phyloP scores from a whole-genome alignment of 2,888 invertebrate species.

The Gibbula magus region DNA sequence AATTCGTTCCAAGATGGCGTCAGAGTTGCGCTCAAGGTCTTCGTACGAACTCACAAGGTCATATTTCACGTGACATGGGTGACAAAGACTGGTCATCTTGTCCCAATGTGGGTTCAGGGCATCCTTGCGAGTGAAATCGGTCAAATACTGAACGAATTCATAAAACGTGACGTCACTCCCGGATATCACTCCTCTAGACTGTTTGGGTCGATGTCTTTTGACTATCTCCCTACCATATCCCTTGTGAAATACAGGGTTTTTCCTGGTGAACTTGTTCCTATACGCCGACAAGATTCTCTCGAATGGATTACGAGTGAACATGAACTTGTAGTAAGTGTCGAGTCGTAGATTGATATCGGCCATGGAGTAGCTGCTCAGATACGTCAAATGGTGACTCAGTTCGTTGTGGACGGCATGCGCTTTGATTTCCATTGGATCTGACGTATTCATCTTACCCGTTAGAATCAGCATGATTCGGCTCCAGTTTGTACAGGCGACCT shows the following conservation, averaged over 20 bases:
- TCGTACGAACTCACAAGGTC: slow-evolving; percentile 93
- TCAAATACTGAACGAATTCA: slow-evolving; percentile 89
- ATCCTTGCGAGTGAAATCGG: slow-evolving; percentile 74
- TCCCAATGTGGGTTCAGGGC: slow-evolving; percentile 91
- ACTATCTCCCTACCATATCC: slow-evolving; percentile 83
- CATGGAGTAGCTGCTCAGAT: slow-evolving; percentile 62
- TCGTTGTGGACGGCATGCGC: slow-evolving; percentile 56
- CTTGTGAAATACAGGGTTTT: slow-evolving; percentile 77
- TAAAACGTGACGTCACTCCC: slow-evolving; percentile 90
- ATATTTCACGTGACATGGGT: slow-evolving; percentile 90
- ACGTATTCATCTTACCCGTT: slow-evolving; percentile 77
- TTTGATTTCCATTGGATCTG: slow-evolving; percentile 54
- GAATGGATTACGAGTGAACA: slow-evolving; percentile 92
- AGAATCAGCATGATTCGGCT: slow-evolving; percentile 91
- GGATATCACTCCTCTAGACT: slow-evolving; percentile 76
- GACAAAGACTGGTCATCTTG: slow-evolving; percentile 87
- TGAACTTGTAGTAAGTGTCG: slow-evolving; percentile 86
- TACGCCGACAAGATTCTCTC: slow-evolving; percentile 92
- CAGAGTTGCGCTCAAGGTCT: slow-evolving; percentile 86
- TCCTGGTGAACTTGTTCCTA: slow-evolving; percentile 86
- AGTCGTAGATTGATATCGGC: slow-evolving; percentile 82
- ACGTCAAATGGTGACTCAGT: slow-evolving; percentile 51
- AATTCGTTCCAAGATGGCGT: slow-evolving; percentile 71
- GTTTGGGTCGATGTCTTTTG: slow-evolving; percentile 84
- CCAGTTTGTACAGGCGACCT: slow-evolving; percentile 95